These are phyloP conservation scores for Dusona sp. DNA, from an alignment of 2,888 invertebrate species.

Conservation along the genomic window DNA sequence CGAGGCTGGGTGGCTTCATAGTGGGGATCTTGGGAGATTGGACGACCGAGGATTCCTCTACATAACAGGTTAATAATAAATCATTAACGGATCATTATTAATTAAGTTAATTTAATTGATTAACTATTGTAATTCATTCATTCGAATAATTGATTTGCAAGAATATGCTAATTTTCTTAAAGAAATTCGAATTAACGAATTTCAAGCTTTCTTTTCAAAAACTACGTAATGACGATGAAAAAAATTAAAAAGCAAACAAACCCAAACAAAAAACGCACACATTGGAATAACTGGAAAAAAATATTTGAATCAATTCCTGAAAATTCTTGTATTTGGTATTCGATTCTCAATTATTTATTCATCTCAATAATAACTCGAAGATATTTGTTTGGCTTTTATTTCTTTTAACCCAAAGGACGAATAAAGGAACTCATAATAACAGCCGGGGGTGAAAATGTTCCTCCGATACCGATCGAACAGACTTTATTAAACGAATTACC, in stretches of 20 bases:
- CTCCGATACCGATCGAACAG: slow-evolving; percentile 95
- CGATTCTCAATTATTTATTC: no score
- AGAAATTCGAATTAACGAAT: no score
- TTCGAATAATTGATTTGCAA: no score
- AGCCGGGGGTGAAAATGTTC: slow-evolving; percentile 96
- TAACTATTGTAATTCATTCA: no score
- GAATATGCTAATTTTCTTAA: no score
- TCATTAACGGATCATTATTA: no score
- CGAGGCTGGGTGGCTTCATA: slow-evolving; percentile 94
- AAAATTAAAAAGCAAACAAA: no score
- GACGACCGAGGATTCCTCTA: slow-evolving; percentile 91
- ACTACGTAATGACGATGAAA: no score
- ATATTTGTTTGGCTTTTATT: neutral
- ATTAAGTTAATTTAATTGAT: no score
- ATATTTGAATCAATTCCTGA: neutral
- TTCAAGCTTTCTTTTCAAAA: no score
- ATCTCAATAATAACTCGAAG: no score
- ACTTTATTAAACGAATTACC: slow-evolving; percentile 91
- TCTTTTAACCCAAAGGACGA: slow-evolving; percentile 77
- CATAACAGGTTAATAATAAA: slow-evolving; percentile 88
- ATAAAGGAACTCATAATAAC: slow-evolving; percentile 93
- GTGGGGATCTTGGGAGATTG: slow-evolving; percentile 93
- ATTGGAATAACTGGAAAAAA: neutral
- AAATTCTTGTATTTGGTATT: neutral
- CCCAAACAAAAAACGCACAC: no score